Evolutionary conservation across 2,113 vertebrate species (phyloP).

Genomic region (Ochotona curzoniae): DNA sequence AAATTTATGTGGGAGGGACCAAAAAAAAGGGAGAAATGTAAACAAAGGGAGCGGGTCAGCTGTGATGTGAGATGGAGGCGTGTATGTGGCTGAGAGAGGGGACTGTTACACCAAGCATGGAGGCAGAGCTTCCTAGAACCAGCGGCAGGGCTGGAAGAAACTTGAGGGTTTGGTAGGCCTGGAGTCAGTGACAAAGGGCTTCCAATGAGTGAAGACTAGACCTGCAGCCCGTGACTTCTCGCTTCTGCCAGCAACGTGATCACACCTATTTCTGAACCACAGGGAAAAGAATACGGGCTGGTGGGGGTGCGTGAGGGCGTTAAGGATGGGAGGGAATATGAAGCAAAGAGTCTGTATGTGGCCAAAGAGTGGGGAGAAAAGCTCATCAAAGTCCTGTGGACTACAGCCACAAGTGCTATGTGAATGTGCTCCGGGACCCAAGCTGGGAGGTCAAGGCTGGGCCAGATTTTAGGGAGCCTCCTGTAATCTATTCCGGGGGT

Average conservation of each 20-base stretch:
- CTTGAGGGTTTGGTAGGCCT: not conserved
- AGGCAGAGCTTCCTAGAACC: not conserved
- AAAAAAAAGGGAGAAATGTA: not conserved
- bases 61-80: not conserved
- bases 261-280: not conserved
- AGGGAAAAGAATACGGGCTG: not conserved
- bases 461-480: not conserved
- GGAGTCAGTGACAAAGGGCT: not conserved
- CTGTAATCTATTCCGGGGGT: slow-evolving; percentile 56
- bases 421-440: not conserved
- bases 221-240: not conserved
- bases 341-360: slow-evolving; percentile 27
- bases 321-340: not conserved
- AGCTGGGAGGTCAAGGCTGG: not conserved
- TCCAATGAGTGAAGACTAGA: not conserved
- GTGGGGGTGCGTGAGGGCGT: not conserved
- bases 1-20: not conserved
- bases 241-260: not conserved
- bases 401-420: not conserved
- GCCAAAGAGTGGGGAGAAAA: not conserved
- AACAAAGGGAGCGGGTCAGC: not conserved
- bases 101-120: not conserved
- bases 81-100: not conserved
- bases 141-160: slow-evolving; percentile 11
- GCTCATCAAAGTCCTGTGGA: slow-evolving; percentile 11